These are phyloP conservation scores for Rhagoletis zephyria DNA, from an alignment of 1,140 invertebrate genomes.

Conservation along the genomic window DNA sequence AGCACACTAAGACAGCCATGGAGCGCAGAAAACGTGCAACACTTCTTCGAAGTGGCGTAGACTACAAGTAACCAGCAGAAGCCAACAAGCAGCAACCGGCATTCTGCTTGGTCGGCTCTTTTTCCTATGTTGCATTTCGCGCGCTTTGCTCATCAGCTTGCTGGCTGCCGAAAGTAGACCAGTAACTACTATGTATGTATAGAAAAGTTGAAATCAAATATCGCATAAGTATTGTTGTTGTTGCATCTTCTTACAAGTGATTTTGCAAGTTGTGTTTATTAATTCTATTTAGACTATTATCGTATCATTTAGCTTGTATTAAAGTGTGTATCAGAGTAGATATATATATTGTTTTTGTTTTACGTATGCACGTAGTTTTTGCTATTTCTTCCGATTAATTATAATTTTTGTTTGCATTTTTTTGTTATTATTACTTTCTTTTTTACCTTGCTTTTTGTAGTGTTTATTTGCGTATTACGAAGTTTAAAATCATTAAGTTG, in stretches of 20 bases:
- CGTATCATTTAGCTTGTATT: slow-evolving; percentile 49
- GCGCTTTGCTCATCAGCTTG: neutral
- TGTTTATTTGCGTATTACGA: slow-evolving; percentile 27
- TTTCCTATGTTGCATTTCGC: too few species aligned
- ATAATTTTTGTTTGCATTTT: neutral
- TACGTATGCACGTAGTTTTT: slow-evolving; percentile 14
- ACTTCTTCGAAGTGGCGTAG: neutral
- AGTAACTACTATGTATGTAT: neutral
- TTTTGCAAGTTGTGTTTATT: slow-evolving; percentile 19
- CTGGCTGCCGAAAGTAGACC: slow-evolving; percentile 1
- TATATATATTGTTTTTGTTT: slow-evolving; percentile 5
- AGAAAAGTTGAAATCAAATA: slow-evolving; percentile 33
- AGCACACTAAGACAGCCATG: neutral
- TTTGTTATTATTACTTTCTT: slow-evolving; percentile 15
- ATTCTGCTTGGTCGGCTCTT: neutral
- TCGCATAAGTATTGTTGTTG: slow-evolving; percentile 45
- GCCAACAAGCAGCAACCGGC: slow-evolving; percentile 20
- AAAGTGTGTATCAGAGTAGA: slow-evolving; percentile 24
- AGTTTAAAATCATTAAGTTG: slow-evolving; percentile 35
- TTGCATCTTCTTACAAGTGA: slow-evolving; percentile 50
- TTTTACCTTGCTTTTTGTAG: neutral
- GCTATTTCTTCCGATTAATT: neutral
- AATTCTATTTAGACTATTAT: slow-evolving; percentile 35
- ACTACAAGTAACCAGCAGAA: neutral
- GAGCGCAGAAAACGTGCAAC: slow-evolving; percentile 34